Conservation (phyloP, 1,140 invertebrate species). For the Drosophila nigromelanica region DNA sequence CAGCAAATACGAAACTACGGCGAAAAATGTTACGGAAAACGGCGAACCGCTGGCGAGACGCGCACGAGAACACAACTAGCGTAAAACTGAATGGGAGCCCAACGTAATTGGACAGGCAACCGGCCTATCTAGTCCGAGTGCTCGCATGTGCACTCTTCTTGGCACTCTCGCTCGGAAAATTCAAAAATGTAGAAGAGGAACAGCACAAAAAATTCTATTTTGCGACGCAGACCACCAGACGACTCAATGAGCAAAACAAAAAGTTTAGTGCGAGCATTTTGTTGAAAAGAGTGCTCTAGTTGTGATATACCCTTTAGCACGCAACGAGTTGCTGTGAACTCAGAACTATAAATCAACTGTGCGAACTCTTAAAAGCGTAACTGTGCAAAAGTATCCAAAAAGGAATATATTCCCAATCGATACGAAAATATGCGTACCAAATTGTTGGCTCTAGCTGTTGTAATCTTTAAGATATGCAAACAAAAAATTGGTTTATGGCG, state of each 20-base stretch:
- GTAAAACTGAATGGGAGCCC: constrained; percentile 61
- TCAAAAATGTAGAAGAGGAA: constrained; percentile 15
- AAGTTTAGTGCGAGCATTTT: constrained; percentile 20
- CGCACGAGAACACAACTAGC: constrained; percentile 71
- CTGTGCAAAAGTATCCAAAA: too few relatives aligned
- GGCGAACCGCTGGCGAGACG: constrained; percentile 46
- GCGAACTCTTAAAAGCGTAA: too few relatives aligned
- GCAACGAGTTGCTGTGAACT: too few relatives aligned
- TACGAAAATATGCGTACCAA: too few relatives aligned
- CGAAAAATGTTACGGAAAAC: constrained; percentile 44
- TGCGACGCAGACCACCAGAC: constrained; percentile 13
- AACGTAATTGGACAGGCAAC: constrained; percentile 23
- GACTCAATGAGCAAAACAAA: constrained; percentile 51
- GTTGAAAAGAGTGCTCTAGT: constrained; percentile 16
- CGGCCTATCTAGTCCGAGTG: constrained; percentile 35
- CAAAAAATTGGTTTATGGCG: background rate
- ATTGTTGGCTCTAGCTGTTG: too few relatives aligned
- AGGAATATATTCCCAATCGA: too few relatives aligned
- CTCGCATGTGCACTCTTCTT: constrained; percentile 14
- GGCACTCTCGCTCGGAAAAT: constrained; percentile 56
- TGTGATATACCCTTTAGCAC: too few relatives aligned
- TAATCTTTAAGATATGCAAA: background rate
- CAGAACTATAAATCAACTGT: too few relatives aligned
- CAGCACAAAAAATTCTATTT: constrained; percentile 33
- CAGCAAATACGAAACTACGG: constrained; percentile 16